These are phyloP conservation scores for Melieria omissa DNA, from an alignment of 2,888 invertebrate species.

Conservation along the genomic window DNA sequence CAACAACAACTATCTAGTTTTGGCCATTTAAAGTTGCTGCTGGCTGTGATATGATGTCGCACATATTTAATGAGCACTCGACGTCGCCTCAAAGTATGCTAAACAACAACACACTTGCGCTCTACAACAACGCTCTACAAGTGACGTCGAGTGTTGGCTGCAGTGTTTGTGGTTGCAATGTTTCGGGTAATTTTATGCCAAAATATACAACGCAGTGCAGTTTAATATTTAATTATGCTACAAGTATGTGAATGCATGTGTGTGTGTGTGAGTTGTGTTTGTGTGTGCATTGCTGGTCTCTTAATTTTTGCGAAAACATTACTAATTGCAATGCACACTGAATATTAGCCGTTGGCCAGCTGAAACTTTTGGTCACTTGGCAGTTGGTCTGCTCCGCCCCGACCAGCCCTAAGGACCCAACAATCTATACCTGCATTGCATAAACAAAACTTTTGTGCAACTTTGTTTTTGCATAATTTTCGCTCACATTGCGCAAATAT, in stretches of 20 bases:
- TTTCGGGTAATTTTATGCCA: conserved; percentile 37
- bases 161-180: conserved; percentile 31
- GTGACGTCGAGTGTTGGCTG: conserved; percentile 6
- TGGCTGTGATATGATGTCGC: conserved; percentile 34
- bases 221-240: background rate
- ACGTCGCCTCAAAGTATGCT: conserved; percentile 4
- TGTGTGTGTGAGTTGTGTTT: conserved; percentile 13
- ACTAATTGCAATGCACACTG: conserved; percentile 31
- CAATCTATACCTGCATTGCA: background rate
- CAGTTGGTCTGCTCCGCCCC: background rate
- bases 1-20: conserved; percentile 37
- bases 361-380: conserved; percentile 5
- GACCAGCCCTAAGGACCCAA: background rate
- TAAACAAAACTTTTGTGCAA: background rate
- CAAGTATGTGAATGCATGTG: background rate
- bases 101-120: too few species aligned
- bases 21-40: conserved; percentile 54
- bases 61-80: conserved; percentile 33
- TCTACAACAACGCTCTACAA: too few species aligned
- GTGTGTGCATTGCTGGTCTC: conserved; percentile 35
- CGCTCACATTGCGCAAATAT: background rate
- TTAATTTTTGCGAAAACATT: conserved; percentile 38
- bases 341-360: conserved; percentile 17
- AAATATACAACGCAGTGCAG: conserved; percentile 24
- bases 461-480: background rate